phyloP scores from a whole-genome alignment of 92 coral and sea anemone species.

The Pocillopora grandis region DNA sequence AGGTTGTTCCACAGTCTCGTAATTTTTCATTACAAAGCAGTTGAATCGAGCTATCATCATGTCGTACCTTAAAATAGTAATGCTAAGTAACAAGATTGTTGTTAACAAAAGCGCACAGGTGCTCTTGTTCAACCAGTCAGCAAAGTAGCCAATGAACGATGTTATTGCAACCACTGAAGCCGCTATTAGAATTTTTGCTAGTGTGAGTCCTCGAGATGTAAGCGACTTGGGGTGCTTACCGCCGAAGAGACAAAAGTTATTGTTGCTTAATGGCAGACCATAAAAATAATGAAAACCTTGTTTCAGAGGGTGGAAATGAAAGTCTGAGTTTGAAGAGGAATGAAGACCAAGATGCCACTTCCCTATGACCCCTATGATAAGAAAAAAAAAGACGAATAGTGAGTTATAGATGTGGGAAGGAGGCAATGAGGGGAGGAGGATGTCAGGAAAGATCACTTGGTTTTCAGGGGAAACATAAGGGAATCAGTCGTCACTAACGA shows the following conservation, averaged over 20 bases:
- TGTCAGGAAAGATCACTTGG: no score
- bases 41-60: neutral
- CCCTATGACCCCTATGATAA: constrained; percentile 59
- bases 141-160: constrained; percentile 10
- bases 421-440: no score
- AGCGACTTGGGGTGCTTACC: constrained; percentile 38
- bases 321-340: constrained; percentile 50
- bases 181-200: constrained; percentile 19
- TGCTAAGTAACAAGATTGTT: neutral
- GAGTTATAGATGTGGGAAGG: no score
- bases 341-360: constrained; percentile 90
- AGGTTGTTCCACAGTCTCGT: constrained; percentile 84
- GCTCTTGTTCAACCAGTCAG: constrained; percentile 15
- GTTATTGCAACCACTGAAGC: constrained; percentile 41
- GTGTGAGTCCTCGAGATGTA: constrained; percentile 38
- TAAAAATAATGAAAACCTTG: constrained; percentile 79
- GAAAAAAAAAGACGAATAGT: neutral
- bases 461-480: no score
- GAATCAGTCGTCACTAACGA: no score
- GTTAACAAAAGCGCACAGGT: neutral
- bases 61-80: no score
- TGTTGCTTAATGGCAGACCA: constrained; percentile 66
- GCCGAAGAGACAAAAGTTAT: no score
- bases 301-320: constrained; percentile 66
- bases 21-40: constrained; percentile 74